Evolutionary conservation across 2,888 invertebrate species (phyloP).

Genomic region (Caenorhabditis doughertyi): DNA sequence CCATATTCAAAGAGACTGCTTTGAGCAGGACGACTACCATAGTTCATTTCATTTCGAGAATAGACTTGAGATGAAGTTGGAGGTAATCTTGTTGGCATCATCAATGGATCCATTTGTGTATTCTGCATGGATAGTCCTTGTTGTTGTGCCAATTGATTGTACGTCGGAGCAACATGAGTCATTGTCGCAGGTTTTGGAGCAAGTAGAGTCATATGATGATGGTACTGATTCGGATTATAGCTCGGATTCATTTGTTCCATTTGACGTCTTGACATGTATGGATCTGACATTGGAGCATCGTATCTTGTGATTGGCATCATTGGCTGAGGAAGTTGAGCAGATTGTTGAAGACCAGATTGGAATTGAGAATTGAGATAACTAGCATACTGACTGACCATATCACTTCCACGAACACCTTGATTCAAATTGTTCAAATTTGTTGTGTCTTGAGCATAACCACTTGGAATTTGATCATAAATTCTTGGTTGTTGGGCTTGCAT

Average conservation of each 20-base stretch:
- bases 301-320: slow-evolving; percentile 65
- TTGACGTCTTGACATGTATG: slow-evolving; percentile 31
- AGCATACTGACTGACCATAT: slow-evolving; percentile 82
- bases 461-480: slow-evolving; percentile 39
- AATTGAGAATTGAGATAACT: slow-evolving; percentile 82
- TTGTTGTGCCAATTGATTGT: slow-evolving; percentile 37
- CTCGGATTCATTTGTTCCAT: slow-evolving; percentile 9
- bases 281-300: slow-evolving; percentile 70
- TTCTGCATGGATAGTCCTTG: slow-evolving; percentile 23
- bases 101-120: slow-evolving; percentile 48
- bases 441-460: slow-evolving; percentile 52
- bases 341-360: slow-evolving; percentile 62
- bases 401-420: slow-evolving; percentile 28
- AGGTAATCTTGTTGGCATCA: slow-evolving; percentile 44
- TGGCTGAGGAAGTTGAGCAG: slow-evolving; percentile 55
- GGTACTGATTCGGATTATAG: slow-evolving; percentile 15
- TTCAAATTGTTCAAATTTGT: slow-evolving; percentile 52
- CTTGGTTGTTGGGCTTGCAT: slow-evolving; percentile 14
- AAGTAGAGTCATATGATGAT: slow-evolving; percentile 42
- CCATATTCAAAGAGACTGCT: slow-evolving; percentile 78
- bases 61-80: slow-evolving; percentile 72
- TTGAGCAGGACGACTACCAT: slow-evolving; percentile 79
- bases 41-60: slow-evolving; percentile 79
- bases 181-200: slow-evolving; percentile 49
- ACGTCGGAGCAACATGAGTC: slow-evolving; percentile 51